Base-by-base conservation (phyloP, 2,113 vertebrate genomes). In the Oncorhynchus clarkii region DNA sequence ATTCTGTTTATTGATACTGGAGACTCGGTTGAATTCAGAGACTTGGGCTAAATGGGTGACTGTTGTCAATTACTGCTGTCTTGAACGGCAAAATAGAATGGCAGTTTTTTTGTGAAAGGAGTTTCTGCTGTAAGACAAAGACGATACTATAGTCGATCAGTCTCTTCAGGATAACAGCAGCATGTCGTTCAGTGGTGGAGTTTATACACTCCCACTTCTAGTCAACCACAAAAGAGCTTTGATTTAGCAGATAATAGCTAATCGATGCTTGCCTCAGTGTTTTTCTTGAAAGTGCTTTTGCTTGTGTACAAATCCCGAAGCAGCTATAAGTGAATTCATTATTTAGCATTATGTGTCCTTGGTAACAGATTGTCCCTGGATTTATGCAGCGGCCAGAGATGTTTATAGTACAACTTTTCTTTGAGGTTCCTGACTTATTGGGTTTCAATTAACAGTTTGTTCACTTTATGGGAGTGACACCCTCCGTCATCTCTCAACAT, bases 161-260 rank as follows among this genome's bases (percentile, higher is more conserved):
- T 69, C 2, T 27, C 67, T 65, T 64, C 48, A 74, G 68, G 59
- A 24, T 72, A 22, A 70, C 73, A 62, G 20, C 45, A 60, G 48
- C 24, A 26, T 60, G 78, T 85, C 68, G 59, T n/a, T 71, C 59
- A 18, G 16, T 54, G 51, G 12, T 5, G 51, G 12, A 18, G 51
- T 77, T 77, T 77, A 2, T 73, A 57, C 72, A 59, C 64, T 18
- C 72, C 59, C 31, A 65, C 78, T 27, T 75, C 5, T n/a, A n/a
- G 27, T 20, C 49, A 2, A 11, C 54, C 5, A 66, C 62, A 57
- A 75, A 51, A 67, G 16, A 60, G 29, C 13, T 70, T 54, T 81
- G 67, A 49, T 67, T 29, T 14, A 29, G n/a, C 62, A 26, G 7
- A 57, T 2, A 20, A 24, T 62, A 57, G 71, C 54, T 59, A 71